A percentile compares a stretch with the other conserved stretches of the same genome.
These are phyloP conservation scores for Drosophila seguyi DNA, from an alignment of 1,140 invertebrate genomes.

Conservation along the genomic window DNA sequence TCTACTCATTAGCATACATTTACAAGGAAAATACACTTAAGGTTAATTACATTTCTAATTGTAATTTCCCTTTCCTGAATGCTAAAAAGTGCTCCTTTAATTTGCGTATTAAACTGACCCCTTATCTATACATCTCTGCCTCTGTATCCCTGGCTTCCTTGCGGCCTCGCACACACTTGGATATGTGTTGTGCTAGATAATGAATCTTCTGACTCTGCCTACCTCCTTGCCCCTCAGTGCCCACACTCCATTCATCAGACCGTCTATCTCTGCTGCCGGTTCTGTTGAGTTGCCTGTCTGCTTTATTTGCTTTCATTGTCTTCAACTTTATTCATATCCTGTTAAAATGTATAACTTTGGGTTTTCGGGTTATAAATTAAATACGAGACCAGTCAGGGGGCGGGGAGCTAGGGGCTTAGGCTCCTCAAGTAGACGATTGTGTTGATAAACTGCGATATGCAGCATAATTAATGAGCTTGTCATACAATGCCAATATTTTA, in stretches of 20 bases:
- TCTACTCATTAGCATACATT: no score
- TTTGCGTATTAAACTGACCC: background rate
- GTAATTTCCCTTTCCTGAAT: background rate
- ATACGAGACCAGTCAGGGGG: slow-evolving; percentile 34
- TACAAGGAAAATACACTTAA: background rate
- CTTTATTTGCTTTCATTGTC: slow-evolving; percentile 82
- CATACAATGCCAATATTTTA: slow-evolving; percentile 82
- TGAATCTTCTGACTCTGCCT: slow-evolving; percentile 60
- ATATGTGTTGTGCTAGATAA: slow-evolving; percentile 81
- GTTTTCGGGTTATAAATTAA: slow-evolving; percentile 83
- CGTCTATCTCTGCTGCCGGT: slow-evolving; percentile 16
- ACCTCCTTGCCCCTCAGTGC: background rate
- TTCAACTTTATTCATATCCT: slow-evolving; percentile 84
- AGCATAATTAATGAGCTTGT: slow-evolving; percentile 82
- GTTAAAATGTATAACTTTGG: slow-evolving; percentile 84
- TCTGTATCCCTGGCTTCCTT: slow-evolving; percentile 1
- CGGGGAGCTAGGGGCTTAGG: background rate
- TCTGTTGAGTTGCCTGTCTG: slow-evolving; percentile 63
- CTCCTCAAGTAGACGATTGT: slow-evolving; percentile 73
- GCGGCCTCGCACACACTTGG: slow-evolving; percentile 63
- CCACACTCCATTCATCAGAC: slow-evolving; percentile 7
- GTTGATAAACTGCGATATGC: slow-evolving; percentile 81
- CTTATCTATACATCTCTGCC: background rate
- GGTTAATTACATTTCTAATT: background rate
- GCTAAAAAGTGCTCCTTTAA: background rate